These are phyloP conservation scores for Aeoliscus strigatus DNA, from an alignment of 2,797 vertebrate species.

Conservation along the genomic window DNA sequence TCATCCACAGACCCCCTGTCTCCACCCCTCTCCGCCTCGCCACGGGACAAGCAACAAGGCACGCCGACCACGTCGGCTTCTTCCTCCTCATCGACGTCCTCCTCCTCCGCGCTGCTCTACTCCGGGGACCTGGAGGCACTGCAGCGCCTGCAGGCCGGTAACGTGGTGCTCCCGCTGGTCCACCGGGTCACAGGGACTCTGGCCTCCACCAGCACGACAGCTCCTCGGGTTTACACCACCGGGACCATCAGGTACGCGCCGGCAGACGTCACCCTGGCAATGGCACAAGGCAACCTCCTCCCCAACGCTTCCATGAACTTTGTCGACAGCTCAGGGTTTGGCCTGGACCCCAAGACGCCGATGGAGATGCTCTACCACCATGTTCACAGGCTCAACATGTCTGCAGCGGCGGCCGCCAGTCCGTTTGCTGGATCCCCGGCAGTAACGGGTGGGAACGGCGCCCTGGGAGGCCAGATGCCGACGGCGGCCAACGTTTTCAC, in stretches of 20 bases:
- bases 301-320: constrained; percentile 95
- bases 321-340: constrained; percentile 88
- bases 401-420: constrained; percentile 83
- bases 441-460: constrained; percentile 71
- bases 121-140: constrained; percentile 94
- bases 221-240: constrained; percentile 96
- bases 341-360: constrained; percentile 96
- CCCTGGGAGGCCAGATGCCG: constrained; percentile 88
- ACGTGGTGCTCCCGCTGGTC: constrained; percentile 92
- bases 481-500: constrained; percentile 93
- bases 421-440: constrained; percentile 77
- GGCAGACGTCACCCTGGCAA: constrained; percentile 94
- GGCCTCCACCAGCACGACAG: constrained; percentile 84
- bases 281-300: constrained; percentile 93
- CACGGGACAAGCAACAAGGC: constrained; percentile 92
- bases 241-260: constrained; percentile 98
- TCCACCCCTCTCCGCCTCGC: constrained; percentile 96
- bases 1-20: constrained; percentile 87
- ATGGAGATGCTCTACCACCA: constrained; percentile 99
- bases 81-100: constrained; percentile 73
- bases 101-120: constrained; percentile 87
- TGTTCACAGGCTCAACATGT: constrained; percentile 97
- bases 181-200: constrained; percentile 91
- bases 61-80: constrained; percentile 81
- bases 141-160: constrained; percentile 92